Conservation (phyloP, 2,888 invertebrate species). For the Melanchra persicariae region DNA sequence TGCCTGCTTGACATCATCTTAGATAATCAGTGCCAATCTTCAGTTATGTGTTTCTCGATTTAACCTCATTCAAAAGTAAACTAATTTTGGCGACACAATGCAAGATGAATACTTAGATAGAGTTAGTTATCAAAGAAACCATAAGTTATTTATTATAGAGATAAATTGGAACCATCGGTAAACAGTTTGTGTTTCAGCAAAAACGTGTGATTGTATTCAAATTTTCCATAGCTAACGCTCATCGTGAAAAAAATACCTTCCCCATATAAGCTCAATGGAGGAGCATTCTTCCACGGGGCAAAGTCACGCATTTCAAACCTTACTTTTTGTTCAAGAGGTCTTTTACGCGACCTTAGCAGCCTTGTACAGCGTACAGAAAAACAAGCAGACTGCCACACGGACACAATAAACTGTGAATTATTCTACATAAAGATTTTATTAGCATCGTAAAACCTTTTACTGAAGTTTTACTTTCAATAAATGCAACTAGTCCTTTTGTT, state of each 20-base stretch:
- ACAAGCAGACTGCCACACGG: conserved; percentile 44
- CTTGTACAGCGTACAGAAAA: conserved; percentile 56
- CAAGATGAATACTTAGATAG: not conserved
- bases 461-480: conserved; percentile 39
- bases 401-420: conserved; percentile 53
- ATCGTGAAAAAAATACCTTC: conserved; percentile 32
- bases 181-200: conserved; percentile 8
- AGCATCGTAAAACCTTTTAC: conserved; percentile 55
- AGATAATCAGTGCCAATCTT: not conserved
- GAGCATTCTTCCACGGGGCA: conserved; percentile 43
- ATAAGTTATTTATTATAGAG: not conserved
- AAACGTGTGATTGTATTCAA: conserved; percentile 30
- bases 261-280: conserved; percentile 36
- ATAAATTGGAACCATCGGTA: not conserved
- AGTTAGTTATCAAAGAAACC: not conserved
- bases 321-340: conserved; percentile 47
- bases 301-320: conserved; percentile 45
- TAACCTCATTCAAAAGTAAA: not conserved
- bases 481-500: conserved; percentile 55
- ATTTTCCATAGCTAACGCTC: conserved; percentile 7
- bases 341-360: conserved; percentile 50
- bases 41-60: conserved; percentile 3
- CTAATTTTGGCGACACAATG: not conserved
- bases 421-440: conserved; percentile 63
- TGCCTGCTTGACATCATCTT: conserved; percentile 21